These are phyloP conservation scores for Desoria tigrina DNA, from an alignment of 2,888 invertebrate species.

Conservation along the genomic window DNA sequence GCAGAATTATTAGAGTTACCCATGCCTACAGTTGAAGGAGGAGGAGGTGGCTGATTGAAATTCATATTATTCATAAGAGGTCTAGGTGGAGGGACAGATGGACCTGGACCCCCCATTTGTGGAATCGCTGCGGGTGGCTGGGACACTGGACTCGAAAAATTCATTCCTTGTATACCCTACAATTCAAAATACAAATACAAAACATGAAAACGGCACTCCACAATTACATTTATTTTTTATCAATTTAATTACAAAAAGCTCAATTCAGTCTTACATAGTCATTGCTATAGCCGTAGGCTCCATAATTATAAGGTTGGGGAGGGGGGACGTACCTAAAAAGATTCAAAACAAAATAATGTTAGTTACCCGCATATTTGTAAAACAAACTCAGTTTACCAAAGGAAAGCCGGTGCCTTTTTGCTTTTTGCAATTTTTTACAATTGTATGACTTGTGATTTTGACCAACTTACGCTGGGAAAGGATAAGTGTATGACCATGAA, in stretches of 20 bases:
- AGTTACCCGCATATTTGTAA: too few relatives aligned
- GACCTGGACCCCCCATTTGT: conserved; percentile 32
- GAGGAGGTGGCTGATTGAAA: conserved; percentile 35
- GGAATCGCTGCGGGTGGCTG: conserved; percentile 46
- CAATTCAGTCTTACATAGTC: conserved; percentile 48
- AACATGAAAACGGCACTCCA: too few relatives aligned
- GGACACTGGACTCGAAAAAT: conserved; percentile 42
- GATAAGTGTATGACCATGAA: conserved; percentile 17
- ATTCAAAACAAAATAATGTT: not conserved
- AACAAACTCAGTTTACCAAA: too few relatives aligned
- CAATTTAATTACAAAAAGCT: conserved; percentile 16
- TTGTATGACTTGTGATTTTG: not conserved
- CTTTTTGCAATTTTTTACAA: too few relatives aligned
- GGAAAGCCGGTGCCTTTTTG: too few relatives aligned
- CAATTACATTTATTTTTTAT: not conserved
- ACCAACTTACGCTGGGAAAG: conserved; percentile 1
- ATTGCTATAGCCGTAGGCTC: conserved; percentile 32
- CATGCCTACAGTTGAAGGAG: conserved; percentile 20
- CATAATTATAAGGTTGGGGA: conserved; percentile 27
- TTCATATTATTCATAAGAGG: conserved; percentile 33
- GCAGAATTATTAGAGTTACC: conserved; percentile 7
- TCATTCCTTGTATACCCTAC: conserved; percentile 51
- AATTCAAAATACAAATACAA: conserved; percentile 17
- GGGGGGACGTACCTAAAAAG: conserved; percentile 41
- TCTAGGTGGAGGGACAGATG: conserved; percentile 16